phyloP scores from a whole-genome alignment of 2,888 invertebrate genomes.

The Rhagonycha lutea region DNA sequence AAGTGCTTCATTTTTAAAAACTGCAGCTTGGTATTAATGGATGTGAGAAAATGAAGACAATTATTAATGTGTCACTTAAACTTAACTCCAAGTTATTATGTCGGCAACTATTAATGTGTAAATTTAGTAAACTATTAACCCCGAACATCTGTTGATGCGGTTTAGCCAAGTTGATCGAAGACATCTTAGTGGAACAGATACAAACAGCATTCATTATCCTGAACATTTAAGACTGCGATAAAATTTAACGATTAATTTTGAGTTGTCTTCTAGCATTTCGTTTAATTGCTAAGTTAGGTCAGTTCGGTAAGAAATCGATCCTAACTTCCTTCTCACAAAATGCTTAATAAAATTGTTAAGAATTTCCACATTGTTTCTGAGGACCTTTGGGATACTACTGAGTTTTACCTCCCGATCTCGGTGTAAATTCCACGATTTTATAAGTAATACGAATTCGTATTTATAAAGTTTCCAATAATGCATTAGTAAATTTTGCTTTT shows the following conservation, averaged over 20 bases:
- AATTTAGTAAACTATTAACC: not conserved
- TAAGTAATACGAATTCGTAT: not conserved
- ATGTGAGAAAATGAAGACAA: not conserved
- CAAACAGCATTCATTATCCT: not conserved
- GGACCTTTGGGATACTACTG: not conserved
- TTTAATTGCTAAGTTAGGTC: not conserved
- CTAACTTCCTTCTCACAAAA: not conserved
- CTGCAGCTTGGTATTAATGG: not conserved
- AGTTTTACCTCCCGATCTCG: not conserved
- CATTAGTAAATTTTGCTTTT: not conserved
- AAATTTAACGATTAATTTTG: not conserved
- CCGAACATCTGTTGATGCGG: not conserved
- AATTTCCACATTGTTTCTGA: not conserved
- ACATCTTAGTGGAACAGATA: not conserved
- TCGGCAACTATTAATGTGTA: conserved; percentile 1
- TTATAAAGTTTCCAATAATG: not conserved
- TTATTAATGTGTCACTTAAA: not conserved
- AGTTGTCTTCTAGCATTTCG: not conserved
- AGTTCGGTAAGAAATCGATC: not conserved
- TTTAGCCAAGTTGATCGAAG: not conserved
- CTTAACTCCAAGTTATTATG: not conserved
- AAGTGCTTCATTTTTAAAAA: not conserved
- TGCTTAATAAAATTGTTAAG: not conserved
- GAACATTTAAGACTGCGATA: not conserved
- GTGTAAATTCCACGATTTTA: not conserved